Evolutionary conservation across 64 coral and sea anemone species (phyloP), one percentile per base, ranked within the genome.

Genomic region (Anthopleura sola): DNA sequence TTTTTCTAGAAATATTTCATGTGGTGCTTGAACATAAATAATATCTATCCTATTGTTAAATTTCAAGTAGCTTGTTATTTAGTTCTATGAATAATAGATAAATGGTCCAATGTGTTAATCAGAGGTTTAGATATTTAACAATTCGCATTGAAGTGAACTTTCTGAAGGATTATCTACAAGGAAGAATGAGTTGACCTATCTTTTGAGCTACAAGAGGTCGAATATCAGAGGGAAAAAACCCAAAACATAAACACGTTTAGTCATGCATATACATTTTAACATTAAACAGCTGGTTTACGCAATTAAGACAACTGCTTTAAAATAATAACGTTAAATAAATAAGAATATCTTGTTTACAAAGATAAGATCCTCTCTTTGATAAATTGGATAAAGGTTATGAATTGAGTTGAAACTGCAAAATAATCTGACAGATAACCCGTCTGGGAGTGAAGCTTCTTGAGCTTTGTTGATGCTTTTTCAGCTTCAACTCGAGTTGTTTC

Each of bases 271-370:
- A 71, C 15, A 34, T 32, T 15, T 26, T 6, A 71, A 71, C n/a
- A 32, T 15, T 71, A 71, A 71, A 31, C 66, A 71, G 66, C 66
- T 71, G 66, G 10, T 71, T 71, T 32, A 71, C 15, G 10, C 29
- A 71, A 71, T 71, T 71, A 71, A 36, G 12, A 71, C 10, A 71
- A 71, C 66, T 71, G 31, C 13, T 71, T 29, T 15, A 71, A 16
- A 71, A 32, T 32, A 31, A 71, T 32, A 17, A 71, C n/a, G 66
- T 71, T 71, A 71, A 71, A 71, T 71, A 71, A 71, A 71, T 71
- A 32, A 33, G 66, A 71, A n/a, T 23, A 62, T 62, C n/a, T 23
- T 62, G n/a, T 62, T 62, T 62, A 62, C n/a, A 71, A 71, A 71
- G 66, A 71, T 71, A 71, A 71, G 66, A 34, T 71, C 66, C 29